Evolutionary conservation across 2,113 vertebrate species (phyloP), one percentile per base, ranked within the genome.

Genomic region (Chloropsis cyanopogon): DNA sequence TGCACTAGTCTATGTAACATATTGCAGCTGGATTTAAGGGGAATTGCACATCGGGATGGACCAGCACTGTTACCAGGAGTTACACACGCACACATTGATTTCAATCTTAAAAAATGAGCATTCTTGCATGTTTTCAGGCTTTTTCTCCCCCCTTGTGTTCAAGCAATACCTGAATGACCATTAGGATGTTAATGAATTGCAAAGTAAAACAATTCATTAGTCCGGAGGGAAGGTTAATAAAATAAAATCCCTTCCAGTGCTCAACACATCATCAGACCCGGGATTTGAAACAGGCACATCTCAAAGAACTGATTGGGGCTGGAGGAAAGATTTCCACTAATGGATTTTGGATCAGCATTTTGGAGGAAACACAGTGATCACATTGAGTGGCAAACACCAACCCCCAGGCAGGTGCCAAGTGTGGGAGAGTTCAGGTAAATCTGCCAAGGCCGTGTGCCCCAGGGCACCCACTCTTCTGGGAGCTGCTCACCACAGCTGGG

Each of bases 401-500:
- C 4, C 46, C 21, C 37, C 59, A 70, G 11, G 37, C 59, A 86
- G 80, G 83, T 41, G 54, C 64, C 83, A 73, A 64, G 25, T 25
- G 9, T 1, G 11, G 18, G 47, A 85, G 56, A 42, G 39, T 23
- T 33, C 44, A 78, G 87, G 71, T 18, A 29, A 84, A 84, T 37
- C 89, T 96, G 95, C 76, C 96, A 90, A 92, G 95, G 79, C 93
- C 79, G 4, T 8, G 94, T 88, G 88, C 65, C 89, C 50, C 80
- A 64, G 96, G 20, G 90, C 29, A 8, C 37, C 88, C 83, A 61
- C 82, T 79, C 21, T 82, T 82, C 90, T 37, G 37, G 37, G 37
- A 88, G 91, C 84, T 84, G 76, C 91, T 94, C 91, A 54, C 91
- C 89, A 96, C 92, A 81, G 78, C 87, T 96, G n/a, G 22, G 7